Evolutionary conservation across 2,113 vertebrate genomes (phyloP).

Genomic region (Saimiri boliviensis): DNA sequence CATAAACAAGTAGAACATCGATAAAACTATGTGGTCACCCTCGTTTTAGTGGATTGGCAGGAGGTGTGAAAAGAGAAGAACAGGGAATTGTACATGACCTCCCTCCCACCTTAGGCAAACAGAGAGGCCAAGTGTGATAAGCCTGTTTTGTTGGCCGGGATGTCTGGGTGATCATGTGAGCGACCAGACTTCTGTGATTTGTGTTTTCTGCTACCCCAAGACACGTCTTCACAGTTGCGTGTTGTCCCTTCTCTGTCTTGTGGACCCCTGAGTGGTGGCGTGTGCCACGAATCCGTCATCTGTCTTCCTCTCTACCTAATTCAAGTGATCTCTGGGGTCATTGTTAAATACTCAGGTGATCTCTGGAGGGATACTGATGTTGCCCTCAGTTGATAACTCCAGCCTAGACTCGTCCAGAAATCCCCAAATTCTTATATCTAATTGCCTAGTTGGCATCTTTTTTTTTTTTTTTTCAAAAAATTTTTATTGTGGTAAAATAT

Average conservation of each 20-base stretch:
- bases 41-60: not conserved
- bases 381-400: not conserved
- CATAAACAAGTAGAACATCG: not conserved
- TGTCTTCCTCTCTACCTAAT: not conserved
- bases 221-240: fast-evolving
- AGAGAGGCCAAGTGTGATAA: not conserved
- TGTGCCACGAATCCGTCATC: not conserved
- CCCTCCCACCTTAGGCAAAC: not conserved
- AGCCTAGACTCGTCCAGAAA: not conserved
- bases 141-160: not conserved
- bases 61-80: not conserved
- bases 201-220: not conserved
- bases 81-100: too few species aligned
- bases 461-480: not conserved
- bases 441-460: not conserved
- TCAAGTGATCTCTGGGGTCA: not conserved
- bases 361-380: not conserved
- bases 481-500: not conserved
- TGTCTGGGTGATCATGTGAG: not conserved
- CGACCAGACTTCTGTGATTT: not conserved
- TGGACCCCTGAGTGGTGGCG: not conserved
- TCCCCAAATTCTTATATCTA: not conserved
- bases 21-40: not conserved
- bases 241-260: not conserved
- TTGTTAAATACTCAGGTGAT: not conserved